Percentiles rank a stretch among this genome's conserved stretches.
Conservation (phyloP, 2,797 vertebrate genomes). For the Streptopelia turtur region DNA sequence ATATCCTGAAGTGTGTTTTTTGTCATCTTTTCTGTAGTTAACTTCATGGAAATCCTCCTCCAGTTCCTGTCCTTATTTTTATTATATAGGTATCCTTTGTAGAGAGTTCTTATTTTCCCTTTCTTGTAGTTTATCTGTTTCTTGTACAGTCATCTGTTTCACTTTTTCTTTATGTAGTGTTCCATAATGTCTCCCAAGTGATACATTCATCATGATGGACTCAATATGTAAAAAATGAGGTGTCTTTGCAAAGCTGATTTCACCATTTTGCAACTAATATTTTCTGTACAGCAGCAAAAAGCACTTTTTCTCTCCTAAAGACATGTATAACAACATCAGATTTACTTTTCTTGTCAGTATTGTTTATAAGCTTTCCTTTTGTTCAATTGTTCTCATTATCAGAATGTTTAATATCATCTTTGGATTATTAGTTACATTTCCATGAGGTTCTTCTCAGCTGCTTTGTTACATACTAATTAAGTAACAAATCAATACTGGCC, state of each 20-base stretch:
- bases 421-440: not conserved
- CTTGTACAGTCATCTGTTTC: not conserved
- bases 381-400: not conserved
- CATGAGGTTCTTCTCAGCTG: not conserved
- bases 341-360: not conserved
- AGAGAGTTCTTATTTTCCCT: not conserved
- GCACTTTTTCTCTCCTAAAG: accelerated
- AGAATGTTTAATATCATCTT: not conserved
- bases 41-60: not conserved
- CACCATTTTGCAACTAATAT: not conserved
- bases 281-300: not conserved
- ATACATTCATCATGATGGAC: not conserved
- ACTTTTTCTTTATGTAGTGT: not conserved
- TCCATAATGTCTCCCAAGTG: not conserved
- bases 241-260: not conserved
- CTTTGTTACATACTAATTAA: not conserved
- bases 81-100: not conserved
- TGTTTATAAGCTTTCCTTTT: not conserved
- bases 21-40: not conserved
- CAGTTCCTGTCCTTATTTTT: not conserved
- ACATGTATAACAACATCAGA: not conserved
- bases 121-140: not conserved
- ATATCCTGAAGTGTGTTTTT: not conserved
- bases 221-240: not conserved
- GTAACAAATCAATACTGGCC: not conserved